Percentiles rank a stretch among this genome's conserved stretches.
phyloP scores from a whole-genome alignment of 2,113 vertebrate species.

The Semnornis frantzii region DNA sequence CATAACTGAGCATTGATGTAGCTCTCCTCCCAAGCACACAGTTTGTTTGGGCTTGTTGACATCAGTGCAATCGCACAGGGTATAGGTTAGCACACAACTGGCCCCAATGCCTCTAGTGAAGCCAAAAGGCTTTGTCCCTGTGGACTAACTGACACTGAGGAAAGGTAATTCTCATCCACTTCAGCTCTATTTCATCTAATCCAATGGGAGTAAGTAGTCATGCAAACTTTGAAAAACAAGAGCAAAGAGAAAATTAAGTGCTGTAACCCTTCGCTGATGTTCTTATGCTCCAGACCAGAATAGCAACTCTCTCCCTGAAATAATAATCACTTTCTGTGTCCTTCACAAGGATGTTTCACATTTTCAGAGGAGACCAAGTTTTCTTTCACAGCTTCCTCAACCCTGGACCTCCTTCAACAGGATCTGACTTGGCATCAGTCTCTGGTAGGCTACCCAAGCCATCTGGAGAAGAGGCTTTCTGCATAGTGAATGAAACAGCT shows the following conservation, averaged over 20 bases:
- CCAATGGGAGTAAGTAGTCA: neutral
- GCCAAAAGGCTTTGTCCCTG: neutral
- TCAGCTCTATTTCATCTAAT: conserved; percentile 13
- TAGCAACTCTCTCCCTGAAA: neutral
- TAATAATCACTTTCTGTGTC: neutral
- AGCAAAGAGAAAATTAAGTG: conserved; percentile 26
- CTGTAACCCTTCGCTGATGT: neutral
- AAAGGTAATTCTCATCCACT: neutral
- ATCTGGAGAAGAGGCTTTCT: conserved; percentile 58
- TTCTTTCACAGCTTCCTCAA: neutral
- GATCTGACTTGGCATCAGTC: neutral
- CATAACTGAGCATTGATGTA: fast-evolving
- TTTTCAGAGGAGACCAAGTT: neutral
- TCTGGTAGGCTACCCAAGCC: neutral
- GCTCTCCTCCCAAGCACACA: neutral
- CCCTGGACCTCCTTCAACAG: neutral
- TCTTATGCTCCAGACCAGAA: neutral
- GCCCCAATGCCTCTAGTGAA: neutral
- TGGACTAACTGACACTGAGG: neutral
- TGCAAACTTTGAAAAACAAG: neutral
- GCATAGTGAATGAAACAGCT: conserved; percentile 52
- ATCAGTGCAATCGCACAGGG: neutral
- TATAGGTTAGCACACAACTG: neutral
- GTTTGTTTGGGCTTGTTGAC: neutral
- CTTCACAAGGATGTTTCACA: neutral